Evolutionary conservation across 2,888 invertebrate genomes (phyloP).

Genomic region (Eumerus sabulonum): DNA sequence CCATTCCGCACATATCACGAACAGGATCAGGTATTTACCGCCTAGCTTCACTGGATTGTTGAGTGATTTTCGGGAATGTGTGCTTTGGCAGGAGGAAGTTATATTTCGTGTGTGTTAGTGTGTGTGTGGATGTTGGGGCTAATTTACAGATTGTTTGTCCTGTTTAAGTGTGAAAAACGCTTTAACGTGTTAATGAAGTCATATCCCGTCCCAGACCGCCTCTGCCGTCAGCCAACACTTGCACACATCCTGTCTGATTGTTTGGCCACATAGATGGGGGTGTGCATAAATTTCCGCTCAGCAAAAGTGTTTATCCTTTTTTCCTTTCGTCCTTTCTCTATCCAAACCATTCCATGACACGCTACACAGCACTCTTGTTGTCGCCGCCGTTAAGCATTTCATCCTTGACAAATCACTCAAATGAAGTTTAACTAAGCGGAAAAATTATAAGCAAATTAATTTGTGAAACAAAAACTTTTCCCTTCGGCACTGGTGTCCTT

Average conservation of each 20-base stretch:
- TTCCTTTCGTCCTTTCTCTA: background rate
- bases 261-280: constrained; percentile 7
- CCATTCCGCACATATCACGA: constrained; percentile 51
- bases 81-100: background rate
- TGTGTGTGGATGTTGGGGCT: constrained; percentile 10
- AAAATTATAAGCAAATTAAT: constrained; percentile 79
- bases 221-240: constrained; percentile 56
- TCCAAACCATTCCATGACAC: background rate
- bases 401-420: constrained; percentile 75
- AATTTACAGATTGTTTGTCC: constrained; percentile 67
- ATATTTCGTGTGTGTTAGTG: background rate
- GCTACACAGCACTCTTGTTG: constrained; percentile 2
- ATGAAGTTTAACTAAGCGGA: constrained; percentile 79
- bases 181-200: constrained; percentile 69
- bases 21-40: constrained; percentile 59
- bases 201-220: constrained; percentile 49
- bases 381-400: constrained; percentile 38
- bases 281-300: constrained; percentile 62
- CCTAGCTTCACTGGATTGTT: constrained; percentile 52
- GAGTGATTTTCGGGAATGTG: constrained; percentile 64
- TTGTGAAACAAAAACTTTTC: constrained; percentile 75
- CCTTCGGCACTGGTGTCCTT: constrained; percentile 47
- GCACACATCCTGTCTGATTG: constrained; percentile 57
- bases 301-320: constrained; percentile 51
- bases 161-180: constrained; percentile 67